phyloP scores from a whole-genome alignment of 2,888 invertebrate genomes.

The Dynastes maya region DNA sequence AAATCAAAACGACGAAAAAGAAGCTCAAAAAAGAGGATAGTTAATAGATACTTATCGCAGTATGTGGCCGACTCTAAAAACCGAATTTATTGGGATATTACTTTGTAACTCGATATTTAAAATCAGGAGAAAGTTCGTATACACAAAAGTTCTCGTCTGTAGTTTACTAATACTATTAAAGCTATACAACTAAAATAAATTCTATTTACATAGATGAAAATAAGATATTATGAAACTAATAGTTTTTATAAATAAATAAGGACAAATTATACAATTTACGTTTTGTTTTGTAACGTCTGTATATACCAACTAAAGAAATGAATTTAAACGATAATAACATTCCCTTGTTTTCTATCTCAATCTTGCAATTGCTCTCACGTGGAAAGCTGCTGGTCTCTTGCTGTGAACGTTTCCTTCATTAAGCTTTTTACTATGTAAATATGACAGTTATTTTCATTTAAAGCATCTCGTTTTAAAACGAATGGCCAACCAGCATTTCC shows the following conservation, averaged over 20 bases:
- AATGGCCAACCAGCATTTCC: background rate
- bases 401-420: conserved; percentile 10
- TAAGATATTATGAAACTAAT: background rate
- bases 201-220: background rate
- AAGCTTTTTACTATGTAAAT: background rate
- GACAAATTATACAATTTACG: background rate
- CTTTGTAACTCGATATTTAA: conserved; percentile 30
- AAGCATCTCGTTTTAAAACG: background rate
- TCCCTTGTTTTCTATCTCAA: background rate
- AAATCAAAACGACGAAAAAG: conserved; percentile 10
- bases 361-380: background rate
- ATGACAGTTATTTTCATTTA: conserved; percentile 3
- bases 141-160: background rate
- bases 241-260: conserved; percentile 9
- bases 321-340: background rate
- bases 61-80: conserved; percentile 3
- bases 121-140: conserved; percentile 17
- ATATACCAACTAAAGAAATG: background rate
- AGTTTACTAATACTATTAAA: background rate
- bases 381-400: background rate
- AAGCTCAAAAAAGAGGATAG: background rate
- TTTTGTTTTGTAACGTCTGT: too few relatives aligned
- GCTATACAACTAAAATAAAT: background rate
- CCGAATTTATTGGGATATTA: conserved; percentile 25
- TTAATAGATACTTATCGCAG: conserved; percentile 7